Evolutionary conservation across 2,113 vertebrate genomes (phyloP).

Genomic region (Planiliza haematocheilus): DNA sequence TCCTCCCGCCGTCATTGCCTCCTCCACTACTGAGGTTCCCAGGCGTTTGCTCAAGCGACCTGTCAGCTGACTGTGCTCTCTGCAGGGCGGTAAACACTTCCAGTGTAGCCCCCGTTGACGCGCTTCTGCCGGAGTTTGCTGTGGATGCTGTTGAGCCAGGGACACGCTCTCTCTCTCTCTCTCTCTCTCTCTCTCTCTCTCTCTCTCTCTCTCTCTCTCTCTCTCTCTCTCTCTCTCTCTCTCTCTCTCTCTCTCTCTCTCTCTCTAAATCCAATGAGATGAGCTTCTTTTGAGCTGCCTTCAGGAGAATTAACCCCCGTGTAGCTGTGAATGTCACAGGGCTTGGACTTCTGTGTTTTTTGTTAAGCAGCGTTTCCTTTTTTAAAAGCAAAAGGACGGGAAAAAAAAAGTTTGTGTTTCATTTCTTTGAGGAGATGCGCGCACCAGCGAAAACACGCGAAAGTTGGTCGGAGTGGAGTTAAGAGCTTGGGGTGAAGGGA

Average conservation of each 20-base stretch:
- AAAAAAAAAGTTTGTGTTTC: neutral
- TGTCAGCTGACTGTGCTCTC: slow-evolving; percentile 64
- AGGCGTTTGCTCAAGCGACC: slow-evolving; percentile 30
- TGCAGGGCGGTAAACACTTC: slow-evolving; percentile 27
- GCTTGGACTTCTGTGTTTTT: slow-evolving; percentile 20
- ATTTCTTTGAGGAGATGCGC: slow-evolving; percentile 23
- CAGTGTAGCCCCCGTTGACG: slow-evolving; percentile 24
- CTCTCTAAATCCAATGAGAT: slow-evolving; percentile 72
- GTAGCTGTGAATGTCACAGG: slow-evolving; percentile 43
- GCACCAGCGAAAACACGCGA: slow-evolving; percentile 35
- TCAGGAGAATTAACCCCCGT: slow-evolving; percentile 64
- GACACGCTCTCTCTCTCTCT: too few species aligned
- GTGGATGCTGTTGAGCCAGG: slow-evolving; percentile 34
- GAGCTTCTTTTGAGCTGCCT: slow-evolving; percentile 69
- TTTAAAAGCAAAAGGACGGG: neutral
- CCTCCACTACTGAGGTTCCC: slow-evolving; percentile 36
- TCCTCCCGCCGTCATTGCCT: slow-evolving; percentile 27
- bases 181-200: too few species aligned
- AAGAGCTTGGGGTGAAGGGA: slow-evolving; percentile 42
- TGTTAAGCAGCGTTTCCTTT: neutral
- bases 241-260: neutral
- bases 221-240: slow-evolving; percentile 33
- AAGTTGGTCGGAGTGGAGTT: slow-evolving; percentile 35
- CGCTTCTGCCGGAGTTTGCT: slow-evolving; percentile 24
- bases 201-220: too few species aligned